Conservation (phyloP, 2,888 invertebrate genomes). For the Lasioglossum leucozonium region DNA sequence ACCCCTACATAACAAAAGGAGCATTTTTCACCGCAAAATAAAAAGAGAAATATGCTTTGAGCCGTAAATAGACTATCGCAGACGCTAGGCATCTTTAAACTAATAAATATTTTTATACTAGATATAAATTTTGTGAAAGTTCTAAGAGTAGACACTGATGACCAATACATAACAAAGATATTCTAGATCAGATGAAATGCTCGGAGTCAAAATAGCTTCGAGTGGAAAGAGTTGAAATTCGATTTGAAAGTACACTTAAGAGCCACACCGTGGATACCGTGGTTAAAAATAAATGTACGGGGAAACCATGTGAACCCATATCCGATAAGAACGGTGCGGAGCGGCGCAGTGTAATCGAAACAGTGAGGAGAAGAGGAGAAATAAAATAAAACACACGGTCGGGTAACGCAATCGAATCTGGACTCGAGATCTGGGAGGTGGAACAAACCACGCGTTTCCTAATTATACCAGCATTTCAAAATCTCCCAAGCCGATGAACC, state of each 20-base stretch:
- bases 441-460: conserved; percentile 78
- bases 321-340: neutral
- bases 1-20: neutral
- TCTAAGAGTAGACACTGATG: too few species aligned
- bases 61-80: neutral
- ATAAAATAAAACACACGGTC: conserved; percentile 4
- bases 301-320: neutral
- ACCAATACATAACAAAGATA: too few species aligned
- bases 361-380: neutral
- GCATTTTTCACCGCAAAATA: neutral
- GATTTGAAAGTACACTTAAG: neutral
- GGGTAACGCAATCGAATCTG: conserved; percentile 37
- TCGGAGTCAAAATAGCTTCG: neutral
- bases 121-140: neutral
- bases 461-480: conserved; percentile 83
- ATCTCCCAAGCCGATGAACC: conserved; percentile 82
- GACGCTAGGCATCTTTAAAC: neutral
- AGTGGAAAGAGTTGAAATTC: neutral
- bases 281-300: neutral
- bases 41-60: neutral
- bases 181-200: too few species aligned
- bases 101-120: neutral
- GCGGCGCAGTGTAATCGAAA: neutral
- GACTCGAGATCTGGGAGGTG: conserved; percentile 52
- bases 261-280: neutral